A percentile compares a stretch with the other conserved stretches of the same genome.
Evolutionary conservation across 1,140 invertebrate genomes (phyloP).

Genomic region (Parasteatoda tepidariorum): DNA sequence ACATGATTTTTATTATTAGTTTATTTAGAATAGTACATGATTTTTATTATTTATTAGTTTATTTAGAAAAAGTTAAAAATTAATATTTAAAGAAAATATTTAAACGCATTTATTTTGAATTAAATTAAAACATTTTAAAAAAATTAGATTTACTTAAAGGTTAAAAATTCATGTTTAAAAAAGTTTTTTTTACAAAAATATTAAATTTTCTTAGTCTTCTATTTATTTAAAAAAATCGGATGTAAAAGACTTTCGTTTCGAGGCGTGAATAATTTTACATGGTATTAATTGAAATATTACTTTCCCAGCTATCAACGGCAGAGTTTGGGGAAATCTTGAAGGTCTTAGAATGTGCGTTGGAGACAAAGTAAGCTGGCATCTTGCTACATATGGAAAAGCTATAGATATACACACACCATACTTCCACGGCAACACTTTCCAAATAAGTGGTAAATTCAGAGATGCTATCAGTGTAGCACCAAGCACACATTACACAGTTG

Average conservation of each 20-base stretch:
- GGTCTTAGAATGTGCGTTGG: conserved; percentile 64
- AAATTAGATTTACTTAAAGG: background rate
- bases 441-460: conserved; percentile 29
- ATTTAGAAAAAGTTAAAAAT: too few species aligned
- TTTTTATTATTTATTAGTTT: too few species aligned
- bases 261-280: too few species aligned
- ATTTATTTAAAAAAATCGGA: too few species aligned
- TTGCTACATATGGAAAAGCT: conserved; percentile 64
- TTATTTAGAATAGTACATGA: too few species aligned
- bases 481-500: conserved; percentile 54
- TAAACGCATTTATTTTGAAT: background rate
- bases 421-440: conserved; percentile 65
- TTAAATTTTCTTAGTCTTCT: background rate
- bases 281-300: too few species aligned
- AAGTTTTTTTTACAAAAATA: background rate
- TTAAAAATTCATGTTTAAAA: background rate
- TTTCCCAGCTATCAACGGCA: conserved; percentile 65
- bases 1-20: too few species aligned
- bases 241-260: too few species aligned
- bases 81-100: background rate
- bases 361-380: conserved; percentile 65
- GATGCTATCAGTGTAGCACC: conserved; percentile 56
- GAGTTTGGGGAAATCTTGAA: conserved; percentile 64
- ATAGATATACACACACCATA: conserved; percentile 65
- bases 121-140: background rate